phyloP scores from a whole-genome alignment of 2,888 invertebrate species.

The Nemurella pictetii region DNA sequence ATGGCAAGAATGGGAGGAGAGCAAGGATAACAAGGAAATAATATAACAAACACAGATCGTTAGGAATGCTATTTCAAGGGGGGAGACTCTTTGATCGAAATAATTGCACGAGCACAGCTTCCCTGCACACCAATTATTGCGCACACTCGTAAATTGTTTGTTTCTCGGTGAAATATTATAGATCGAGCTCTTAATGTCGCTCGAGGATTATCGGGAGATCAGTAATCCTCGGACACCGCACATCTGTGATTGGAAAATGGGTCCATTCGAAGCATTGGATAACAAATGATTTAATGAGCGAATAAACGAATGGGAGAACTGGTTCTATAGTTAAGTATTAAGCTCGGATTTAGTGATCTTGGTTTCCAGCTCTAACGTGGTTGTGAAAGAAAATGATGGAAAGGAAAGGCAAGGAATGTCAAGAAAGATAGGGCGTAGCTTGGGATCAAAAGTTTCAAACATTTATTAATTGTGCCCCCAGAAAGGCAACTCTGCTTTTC shows the following conservation, averaged over 20 bases:
- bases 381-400: no score
- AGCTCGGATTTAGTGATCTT: no score
- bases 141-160: neutral
- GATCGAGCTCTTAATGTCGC: neutral
- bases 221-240: neutral
- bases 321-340: no score
- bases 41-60: neutral
- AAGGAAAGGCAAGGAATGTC: no score
- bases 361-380: no score
- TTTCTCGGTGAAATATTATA: neutral
- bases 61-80: neutral
- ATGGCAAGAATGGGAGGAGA: neutral
- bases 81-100: neutral
- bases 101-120: neutral
- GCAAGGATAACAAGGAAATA: neutral
- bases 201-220: neutral
- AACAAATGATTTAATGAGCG: neutral
- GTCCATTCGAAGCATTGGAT: no score
- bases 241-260: neutral
- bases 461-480: no score
- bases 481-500: no score
- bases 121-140: neutral
- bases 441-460: no score
- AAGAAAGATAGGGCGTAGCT: no score
- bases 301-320: neutral